Evolutionary conservation across 2,797 vertebrate species (phyloP), one percentile per base, ranked within the genome.

Genomic region (Leuciscus waleckii): DNA sequence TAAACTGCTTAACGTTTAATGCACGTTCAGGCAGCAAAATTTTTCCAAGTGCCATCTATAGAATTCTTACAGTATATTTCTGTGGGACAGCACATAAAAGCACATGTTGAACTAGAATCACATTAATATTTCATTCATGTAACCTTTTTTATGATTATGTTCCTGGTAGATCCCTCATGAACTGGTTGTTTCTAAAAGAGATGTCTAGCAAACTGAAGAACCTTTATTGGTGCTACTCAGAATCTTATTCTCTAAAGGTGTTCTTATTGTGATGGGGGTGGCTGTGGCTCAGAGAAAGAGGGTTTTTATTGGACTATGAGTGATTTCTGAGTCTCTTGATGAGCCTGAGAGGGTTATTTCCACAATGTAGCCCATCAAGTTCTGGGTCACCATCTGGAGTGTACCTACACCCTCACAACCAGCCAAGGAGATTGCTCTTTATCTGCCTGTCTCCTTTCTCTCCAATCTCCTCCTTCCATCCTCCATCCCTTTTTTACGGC

Each of bases 391-490:
- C 85, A 88, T 90, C 86, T 88, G 86, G 78, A 82, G 63, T 54
- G 77, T 87, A 87, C 81, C 77, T 88, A 70, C 77, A 85, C 76
- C 81, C 82, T 84, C 49, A 87, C 29, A 46, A 80, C 58, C 74
- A 35, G 85, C 83, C 69, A 78, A 85, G 82, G 76, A 88, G 86
- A 88, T 85, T 84, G 86, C 85, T 82, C 86, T 89, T 88, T 88
- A 87, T 88, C 89, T 86, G 90, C 83, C 49, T 58, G 10, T 69
- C 79, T 75, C 81, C 77, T 80, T 41, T 74, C 70, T 75, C 89
- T 68, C 76, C 41, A 65, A 75, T 51, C 10, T 21, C 21, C 58
- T 81, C 77, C 54, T 79, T 75, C 46, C 56, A n/a, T 65, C n/a
- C 71, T 69, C 46, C 74, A 51, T 85, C 65, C 49, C 63, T 83